These are phyloP conservation scores for Bombus sibiricus DNA, from an alignment of 1,140 invertebrate genomes.

Conservation along the genomic window DNA sequence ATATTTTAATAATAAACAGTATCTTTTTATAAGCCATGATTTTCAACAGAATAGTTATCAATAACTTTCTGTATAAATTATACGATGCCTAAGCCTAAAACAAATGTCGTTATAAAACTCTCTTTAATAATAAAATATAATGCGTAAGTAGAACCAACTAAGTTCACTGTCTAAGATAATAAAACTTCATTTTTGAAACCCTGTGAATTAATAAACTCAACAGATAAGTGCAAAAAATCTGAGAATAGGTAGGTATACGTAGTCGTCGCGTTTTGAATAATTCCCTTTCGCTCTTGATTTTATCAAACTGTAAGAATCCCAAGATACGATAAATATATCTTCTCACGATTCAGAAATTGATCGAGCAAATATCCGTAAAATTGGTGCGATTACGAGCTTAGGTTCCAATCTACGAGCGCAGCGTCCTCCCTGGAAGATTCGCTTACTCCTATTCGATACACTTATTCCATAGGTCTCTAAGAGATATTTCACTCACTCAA, in stretches of 20 bases:
- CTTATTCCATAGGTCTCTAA: not conserved
- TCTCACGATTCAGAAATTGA: constrained; percentile 52
- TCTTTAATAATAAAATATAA: too few relatives aligned
- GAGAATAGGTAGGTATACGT: not conserved
- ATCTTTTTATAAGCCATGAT: too few relatives aligned
- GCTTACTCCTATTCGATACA: constrained; percentile 19
- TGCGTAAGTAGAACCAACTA: too few relatives aligned
- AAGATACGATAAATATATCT: constrained; percentile 51
- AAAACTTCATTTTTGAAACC: too few relatives aligned
- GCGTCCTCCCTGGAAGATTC: constrained; percentile 5
- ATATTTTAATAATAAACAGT: too few relatives aligned
- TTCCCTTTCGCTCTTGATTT: not conserved
- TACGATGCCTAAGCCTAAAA: too few relatives aligned
- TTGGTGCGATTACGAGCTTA: constrained; percentile 67
- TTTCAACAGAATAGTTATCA: too few relatives aligned
- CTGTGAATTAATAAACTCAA: too few relatives aligned
- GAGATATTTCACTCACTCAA: constrained; percentile 46
- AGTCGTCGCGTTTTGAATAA: not conserved
- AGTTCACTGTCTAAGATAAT: too few relatives aligned
- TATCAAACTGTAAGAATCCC: constrained; percentile 22
- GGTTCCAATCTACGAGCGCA: constrained; percentile 59
- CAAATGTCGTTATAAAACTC: too few relatives aligned
- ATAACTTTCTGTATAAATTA: too few relatives aligned
- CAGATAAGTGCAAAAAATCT: not conserved
- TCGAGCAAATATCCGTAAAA: constrained; percentile 68